Conservation (phyloP, 2,797 vertebrate species). For the Hafferia zeledoni region DNA sequence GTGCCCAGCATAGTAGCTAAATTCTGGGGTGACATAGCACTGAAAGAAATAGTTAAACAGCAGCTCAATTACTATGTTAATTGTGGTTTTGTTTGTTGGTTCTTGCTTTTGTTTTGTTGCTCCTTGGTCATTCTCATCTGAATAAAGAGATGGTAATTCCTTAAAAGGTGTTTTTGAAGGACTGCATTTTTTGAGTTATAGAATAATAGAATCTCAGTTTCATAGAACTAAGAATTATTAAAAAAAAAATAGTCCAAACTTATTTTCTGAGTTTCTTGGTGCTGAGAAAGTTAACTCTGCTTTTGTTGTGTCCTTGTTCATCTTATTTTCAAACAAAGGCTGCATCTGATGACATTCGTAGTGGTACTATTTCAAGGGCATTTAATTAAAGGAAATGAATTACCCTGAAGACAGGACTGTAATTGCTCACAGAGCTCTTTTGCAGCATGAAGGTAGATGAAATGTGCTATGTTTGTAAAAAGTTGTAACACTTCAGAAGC, state of each 20-base stretch:
- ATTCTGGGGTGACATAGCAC: background rate
- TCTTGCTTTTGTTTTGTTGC: constrained; percentile 18
- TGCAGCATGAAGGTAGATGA: background rate
- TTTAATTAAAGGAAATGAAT: constrained; percentile 58
- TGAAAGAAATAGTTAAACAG: background rate
- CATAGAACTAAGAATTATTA: background rate
- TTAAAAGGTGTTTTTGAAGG: background rate
- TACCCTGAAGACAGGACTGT: background rate
- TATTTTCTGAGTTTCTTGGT: background rate
- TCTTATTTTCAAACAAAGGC: constrained; percentile 34
- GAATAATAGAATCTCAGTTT: background rate
- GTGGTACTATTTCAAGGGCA: constrained; percentile 32
- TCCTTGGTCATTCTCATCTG: background rate
- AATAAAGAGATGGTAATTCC: background rate
- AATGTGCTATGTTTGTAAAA: background rate
- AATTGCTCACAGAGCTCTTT: constrained; percentile 4
- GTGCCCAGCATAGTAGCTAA: background rate
- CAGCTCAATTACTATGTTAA: background rate
- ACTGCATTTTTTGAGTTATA: background rate
- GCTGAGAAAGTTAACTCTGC: constrained; percentile 1
- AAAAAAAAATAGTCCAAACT: background rate
- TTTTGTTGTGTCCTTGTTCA: constrained; percentile 27
- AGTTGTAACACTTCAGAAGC: background rate
- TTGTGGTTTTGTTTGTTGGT: background rate
- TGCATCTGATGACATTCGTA: constrained; percentile 7